Evolutionary conservation across 2,888 invertebrate genomes (phyloP), one percentile per base, ranked within the genome.

Genomic region (Metellina segmentata): DNA sequence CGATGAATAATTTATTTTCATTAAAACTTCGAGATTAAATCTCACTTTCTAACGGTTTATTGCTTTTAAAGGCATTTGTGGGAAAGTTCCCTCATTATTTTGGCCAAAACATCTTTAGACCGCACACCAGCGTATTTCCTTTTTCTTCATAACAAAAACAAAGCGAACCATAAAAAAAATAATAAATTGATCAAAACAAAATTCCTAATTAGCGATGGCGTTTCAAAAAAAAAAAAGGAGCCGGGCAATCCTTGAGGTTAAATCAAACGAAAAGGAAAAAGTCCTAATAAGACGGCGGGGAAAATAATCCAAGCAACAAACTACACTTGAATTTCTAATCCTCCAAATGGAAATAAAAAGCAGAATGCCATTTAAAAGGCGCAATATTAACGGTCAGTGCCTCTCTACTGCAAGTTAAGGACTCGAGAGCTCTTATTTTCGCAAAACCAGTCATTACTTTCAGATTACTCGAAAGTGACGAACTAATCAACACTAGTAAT

Each of bases 401-500:
- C 20, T 86, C 71, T 72, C 71, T 70, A 70, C 51, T 53, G 51
- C 75, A 16, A 49, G 53, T 34, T 74, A 77, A 85, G 72, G 9
- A 69, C 69, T 52, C 48, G 75, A 70, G 8, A 51, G 85, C 75
- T 49, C 85, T 77, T 79, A 87, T 79, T 87, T 87, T 71, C 89
- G 19, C 82, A 82, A 82, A 89, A 13, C 89, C 77, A 51, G 81
- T 82, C 89, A 89, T 82, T 89, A 89, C 82, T 82, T 89, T 51
- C 69, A 82, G 82, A 89, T 89, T 82, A 89, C 82, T 77, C 52
- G 51, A 81, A 71, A 79, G 75, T 89, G 82, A 89, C 69, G 75
- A 74, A 89, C 89, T 89, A 82, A 89, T 89, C 89, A 89, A 82
- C 89, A 61, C 89, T 20, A 61, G 69, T 89, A 88, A 88, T 88